Evolutionary conservation across 2,888 invertebrate species (phyloP), one percentile per base, ranked within the genome.

Genomic region (Cylindroiulus punctatus): DNA sequence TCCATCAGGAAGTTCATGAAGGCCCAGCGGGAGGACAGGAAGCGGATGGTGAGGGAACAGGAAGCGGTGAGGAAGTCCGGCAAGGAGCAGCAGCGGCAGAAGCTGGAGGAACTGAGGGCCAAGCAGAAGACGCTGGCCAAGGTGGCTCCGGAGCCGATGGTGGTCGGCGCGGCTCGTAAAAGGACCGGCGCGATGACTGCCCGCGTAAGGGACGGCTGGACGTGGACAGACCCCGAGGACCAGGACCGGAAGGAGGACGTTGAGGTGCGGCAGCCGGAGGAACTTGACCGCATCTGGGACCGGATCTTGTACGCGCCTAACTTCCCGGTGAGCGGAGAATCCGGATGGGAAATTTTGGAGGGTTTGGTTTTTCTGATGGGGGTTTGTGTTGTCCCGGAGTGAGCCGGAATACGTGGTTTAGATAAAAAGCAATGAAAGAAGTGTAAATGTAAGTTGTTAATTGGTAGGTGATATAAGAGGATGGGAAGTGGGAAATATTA

Each of bases 1-100:
- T 91, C 92, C 88, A 92, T 93, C 0, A 90, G 93, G 5, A 91
- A 92, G 88, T 94, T 91, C 89, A 93, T 94, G 88, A 91, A 92
- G 88, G 92, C 92, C 88, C 93, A 93, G 89, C 92, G 91, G 88
- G 91, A 92, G 86, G 92, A 92, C 88, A 90, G 93, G 14, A 89
- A 90, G 81, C 90, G 91, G 85, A 90, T 91, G 87, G 88, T 90
- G 86, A 90, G 91, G 87, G 90, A 90, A 86, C 91, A 92, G 82
- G 88, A 87, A 57, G 88, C 88, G 76, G 88, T 88, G 57, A 89
- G 89, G 81, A 88, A 89, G 86, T 89, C 90, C 81, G 89, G 90
- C 42, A 91, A 92, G 86, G 89, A 92, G 86, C 91, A 91, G 85
- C 91, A 92, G 87, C 4, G 44, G 30, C 91, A 92, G 88, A 91